These are phyloP conservation scores for Kuschelorhynchus macadamiae DNA, from an alignment of 2,888 invertebrate species.

Conservation along the genomic window DNA sequence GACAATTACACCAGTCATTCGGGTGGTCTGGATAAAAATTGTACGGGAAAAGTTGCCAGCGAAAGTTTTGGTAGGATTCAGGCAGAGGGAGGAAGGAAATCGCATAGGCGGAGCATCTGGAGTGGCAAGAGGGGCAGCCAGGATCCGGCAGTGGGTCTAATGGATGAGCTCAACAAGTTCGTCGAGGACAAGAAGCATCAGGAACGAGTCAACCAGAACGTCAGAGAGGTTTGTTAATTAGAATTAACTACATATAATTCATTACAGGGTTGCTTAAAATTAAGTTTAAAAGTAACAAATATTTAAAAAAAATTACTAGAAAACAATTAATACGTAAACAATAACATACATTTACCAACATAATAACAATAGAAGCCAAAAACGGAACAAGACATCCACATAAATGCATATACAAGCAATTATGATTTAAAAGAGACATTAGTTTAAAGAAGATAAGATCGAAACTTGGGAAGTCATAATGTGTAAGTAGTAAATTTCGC, in stretches of 20 bases:
- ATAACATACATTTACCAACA: too few species aligned
- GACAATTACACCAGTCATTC: constrained; percentile 39
- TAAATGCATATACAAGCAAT: too few species aligned
- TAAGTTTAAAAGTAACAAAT: too few species aligned
- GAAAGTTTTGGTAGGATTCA: constrained; percentile 3
- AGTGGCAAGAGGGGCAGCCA: constrained; percentile 26
- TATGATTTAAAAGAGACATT: too few species aligned
- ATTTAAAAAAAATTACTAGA: too few species aligned
- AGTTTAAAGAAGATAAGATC: too few species aligned
- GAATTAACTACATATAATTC: not conserved
- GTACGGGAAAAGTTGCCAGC: constrained; percentile 1
- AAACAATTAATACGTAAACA: too few species aligned
- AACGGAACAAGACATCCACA: too few species aligned
- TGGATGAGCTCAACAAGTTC: constrained; percentile 57
- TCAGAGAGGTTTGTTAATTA: constrained; percentile 62
- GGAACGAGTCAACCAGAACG: constrained; percentile 61
- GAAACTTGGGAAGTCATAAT: too few species aligned
- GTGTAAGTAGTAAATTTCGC: too few species aligned
- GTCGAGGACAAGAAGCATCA: constrained; percentile 60
- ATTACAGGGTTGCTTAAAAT: too few species aligned
- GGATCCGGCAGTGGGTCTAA: constrained; percentile 50
- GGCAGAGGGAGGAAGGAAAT: constrained; percentile 23
- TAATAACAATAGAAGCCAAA: too few species aligned
- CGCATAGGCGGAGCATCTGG: constrained; percentile 44
- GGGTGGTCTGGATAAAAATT: constrained; percentile 29